Base-by-base conservation (phyloP, 2,113 vertebrate genomes). In the Hypocryptadius cinnamomeus region DNA sequence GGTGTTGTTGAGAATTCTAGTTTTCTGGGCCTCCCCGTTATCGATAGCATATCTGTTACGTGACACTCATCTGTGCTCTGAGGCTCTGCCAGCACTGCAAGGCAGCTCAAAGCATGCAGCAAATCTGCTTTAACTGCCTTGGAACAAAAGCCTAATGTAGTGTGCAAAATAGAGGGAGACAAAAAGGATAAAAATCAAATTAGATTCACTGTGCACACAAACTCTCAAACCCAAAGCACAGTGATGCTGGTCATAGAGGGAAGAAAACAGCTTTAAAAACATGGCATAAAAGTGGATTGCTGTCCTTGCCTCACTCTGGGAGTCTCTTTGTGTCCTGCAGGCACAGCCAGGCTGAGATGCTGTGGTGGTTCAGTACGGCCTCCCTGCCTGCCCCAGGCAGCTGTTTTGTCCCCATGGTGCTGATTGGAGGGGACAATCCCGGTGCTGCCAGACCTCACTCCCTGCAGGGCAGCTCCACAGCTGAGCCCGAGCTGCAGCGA, bases 91-190 rank as follows among this genome's bases (percentile, higher is more conserved):
- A 94, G 85, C 68, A 8, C 81, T 35, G 93, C 71, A 45, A 51
- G 54, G 87, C 92, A 93, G 74, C 24, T 3, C 71, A 7, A 57
- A 73, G 73, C 82, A 25, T 54, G 54, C 72, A 74, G 69, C 69
- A 73, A 70, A 82, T 89, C 88, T 81, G 79, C 92, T 79, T 35
- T 66, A 86, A 66, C 82, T 63, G 88, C 42, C 28, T 51, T 22
- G 88, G 48, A 92, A 93, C 85, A 90, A 73, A 83, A 93, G 82
- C 85, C 85, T 85, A 66, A 92, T 68, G 84, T 44, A 69, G 57
- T 69, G 87, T 79, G 81, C 61, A 60, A 64, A 89, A 59, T 4
- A 78, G 68, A 59, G 56, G 57, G 89, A 84, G 87, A 76, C 89
- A 74, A 68, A 64, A 89, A 78, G 65, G 93, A 92, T 78, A 80